Base-by-base conservation (phyloP, 2,888 invertebrate species). In the Yponomeuta evonymella region DNA sequence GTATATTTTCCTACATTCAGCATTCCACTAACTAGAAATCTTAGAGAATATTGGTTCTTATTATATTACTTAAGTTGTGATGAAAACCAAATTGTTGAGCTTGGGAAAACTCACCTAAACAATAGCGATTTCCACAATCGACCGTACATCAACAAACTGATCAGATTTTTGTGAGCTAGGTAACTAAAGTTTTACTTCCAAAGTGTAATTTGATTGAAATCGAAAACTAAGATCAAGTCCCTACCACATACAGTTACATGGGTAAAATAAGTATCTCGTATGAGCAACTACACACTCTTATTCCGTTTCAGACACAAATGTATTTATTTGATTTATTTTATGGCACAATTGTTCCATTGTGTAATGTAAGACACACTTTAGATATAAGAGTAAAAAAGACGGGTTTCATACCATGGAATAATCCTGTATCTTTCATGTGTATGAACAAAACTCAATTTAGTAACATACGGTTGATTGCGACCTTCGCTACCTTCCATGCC, bases 391-490 rank as follows among this genome's bases (percentile, higher is more conserved):
- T 43, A 8, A 43, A 5, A 43, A 43, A 43, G 0, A 43, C 6
- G 9, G 6, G 5, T 4, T 33, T 33, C 43, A 43, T 43, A 8
- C 43, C 33, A 33, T 5, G 5, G 5, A 33, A 33, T 33, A 33
- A 33, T 2, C 33, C 33, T 33, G 33, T 33, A 4, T 33, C 9
- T 43, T 43, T 8, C 6, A 5, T 43, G 6, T 43, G 6, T 43
- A 43, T 8, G 43, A 43, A 43, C 0, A 43, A 43, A 43, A 43
- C 5, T 43, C 43, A 43, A 8, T 86, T 88, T 85, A 90, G 89
- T 89, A 89, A 90, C 86, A 87, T 90, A 83, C 89, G 90, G 87
- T 84, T 89, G 91, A 90, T 88, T 90, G 90, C 89, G 89, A 88
- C 85, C 88, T 88, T 88, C 75, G 82, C 87, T 89, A 90, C 84